Base-by-base conservation (phyloP, 1,140 invertebrate species). In the Brachionus paranguensis region DNA sequence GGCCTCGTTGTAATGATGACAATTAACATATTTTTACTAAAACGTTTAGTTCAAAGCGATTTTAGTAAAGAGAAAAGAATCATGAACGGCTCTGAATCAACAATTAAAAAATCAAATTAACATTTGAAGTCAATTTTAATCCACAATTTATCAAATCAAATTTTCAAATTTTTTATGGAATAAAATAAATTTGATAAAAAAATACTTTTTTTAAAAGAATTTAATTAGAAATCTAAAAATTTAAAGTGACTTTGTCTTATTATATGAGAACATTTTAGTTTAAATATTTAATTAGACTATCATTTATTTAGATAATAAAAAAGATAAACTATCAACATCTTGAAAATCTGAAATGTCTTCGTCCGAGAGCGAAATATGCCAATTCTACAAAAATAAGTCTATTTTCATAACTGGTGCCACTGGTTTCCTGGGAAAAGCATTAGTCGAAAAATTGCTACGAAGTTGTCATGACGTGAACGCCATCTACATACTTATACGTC, bases 331-430 rank as follows among this genome's bases (percentile, higher is more conserved):
- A n/a, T 10, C 37, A 37, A 37, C 12, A 29, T 29, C 65, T 70
- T 70, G 12, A 70, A 37, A 43, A 37, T 50, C 8, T 47, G n/a
- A 72, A 37, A 72, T 72, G 68, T 72, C 68, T 43, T 72, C 68
- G 33, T 72, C 37, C n/a, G 41, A 72, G 20, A 81, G 78, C 33
- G 78, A 81, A 68, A 81, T 81, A n/a, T 64, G 78, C 33, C 20
- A 85, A 37, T 85, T 78, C 64, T 85, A 84, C 55, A 53, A 53
- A 17, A 70, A 84, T 41, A 84, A 84, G 60, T 50, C 72, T n/a
- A 72, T 85, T 20, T 85, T 85, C 47, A 83, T 85, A 2, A 85
- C 84, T 47, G 85, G 85, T 45, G 85, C 74, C 7, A 79, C 85
- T 50, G 85, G 85, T 29, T 85, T 81, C 20, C 29, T 85, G 33